Percentiles rank a stretch among this genome's conserved stretches.
Evolutionary conservation across 2,797 vertebrate species (phyloP).

Genomic region (Alectoris magna): DNA sequence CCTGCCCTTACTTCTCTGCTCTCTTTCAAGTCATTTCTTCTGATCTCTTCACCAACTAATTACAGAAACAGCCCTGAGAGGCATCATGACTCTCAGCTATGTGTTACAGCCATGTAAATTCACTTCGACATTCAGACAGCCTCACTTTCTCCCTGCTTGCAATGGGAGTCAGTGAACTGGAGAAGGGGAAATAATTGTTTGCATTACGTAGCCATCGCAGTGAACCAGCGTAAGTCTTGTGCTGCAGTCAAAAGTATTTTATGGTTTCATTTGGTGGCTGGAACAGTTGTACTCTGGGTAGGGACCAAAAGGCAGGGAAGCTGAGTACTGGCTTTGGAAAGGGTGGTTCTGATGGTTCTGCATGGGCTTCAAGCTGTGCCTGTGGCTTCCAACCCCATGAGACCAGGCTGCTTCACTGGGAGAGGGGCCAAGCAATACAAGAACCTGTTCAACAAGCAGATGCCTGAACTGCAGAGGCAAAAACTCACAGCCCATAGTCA

Average conservation of each 20-base stretch:
- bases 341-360: neutral
- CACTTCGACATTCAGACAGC: conserved; percentile 31
- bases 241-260: neutral
- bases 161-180: neutral
- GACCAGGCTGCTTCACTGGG: neutral
- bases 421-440: rapidly evolving
- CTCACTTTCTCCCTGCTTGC: conserved; percentile 30
- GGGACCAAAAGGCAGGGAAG: neutral
- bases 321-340: neutral
- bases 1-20: neutral
- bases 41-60: conserved; percentile 61
- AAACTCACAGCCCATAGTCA: neutral
- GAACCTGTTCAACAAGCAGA: neutral
- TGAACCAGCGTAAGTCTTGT: neutral
- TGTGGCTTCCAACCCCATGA: neutral
- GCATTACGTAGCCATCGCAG: neutral
- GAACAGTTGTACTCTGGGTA: neutral
- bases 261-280: neutral
- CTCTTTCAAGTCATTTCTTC: conserved; percentile 60
- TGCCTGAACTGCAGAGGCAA: rapidly evolving
- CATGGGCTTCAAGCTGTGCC: neutral
- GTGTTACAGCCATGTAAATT: conserved; percentile 17
- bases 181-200: conserved; percentile 32
- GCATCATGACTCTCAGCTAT: conserved; percentile 20
- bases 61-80: conserved; percentile 50